Base-by-base conservation (phyloP, 2,113 vertebrate species). In the Pteropus alecto region DNA sequence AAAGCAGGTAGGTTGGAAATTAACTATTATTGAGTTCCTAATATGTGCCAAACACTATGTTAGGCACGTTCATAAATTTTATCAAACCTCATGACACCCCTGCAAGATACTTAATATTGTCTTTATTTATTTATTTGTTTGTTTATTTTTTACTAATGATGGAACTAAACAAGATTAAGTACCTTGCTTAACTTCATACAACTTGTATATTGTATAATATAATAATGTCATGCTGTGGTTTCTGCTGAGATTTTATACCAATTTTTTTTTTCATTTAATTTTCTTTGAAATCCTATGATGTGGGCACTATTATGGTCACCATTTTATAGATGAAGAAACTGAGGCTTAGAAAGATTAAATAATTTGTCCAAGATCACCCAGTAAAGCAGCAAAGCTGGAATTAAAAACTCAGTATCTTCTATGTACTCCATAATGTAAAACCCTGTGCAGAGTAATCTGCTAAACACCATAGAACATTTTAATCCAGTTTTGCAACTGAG, bases 21-120 rank as follows among this genome's bases (percentile, higher is more conserved):
- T 6, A 95, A 92, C 21, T 87, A 87, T 92, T 90, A 92, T 1
- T 87, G 79, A 94, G 9, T 83, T 58, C 26, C 35, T 61, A 9
- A 2, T n/a, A 60, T 78, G n/a, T 26, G 15, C 26, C 54, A 94
- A 95, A 73, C 16, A 41, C 33, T 35, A 15, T n/a, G 18, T 67
- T 87, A 78, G 93, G n/a, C 56, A 74, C 70, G 74, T 94, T 68
- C 33, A 86, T 18, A 83, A 63, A 38, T 81, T 95, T 95, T 85
- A 81, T 51, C 67, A 85, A 65, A 58, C 26, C 35, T 93, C 7
- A 14, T 88, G 61, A 26, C 65, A 54, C 46, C 1, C 19, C 58
- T 90, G 76, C 5, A 74, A 71, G 68, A 89, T 54, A 84, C 30
- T 93, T 91, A 61, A n/a, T 88, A 48, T 77, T 86, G 71, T 87